A percentile compares a stretch with the other conserved stretches of the same genome.
phyloP scores from a whole-genome alignment of 2,888 invertebrate species.

The Achlya flavicornis region DNA sequence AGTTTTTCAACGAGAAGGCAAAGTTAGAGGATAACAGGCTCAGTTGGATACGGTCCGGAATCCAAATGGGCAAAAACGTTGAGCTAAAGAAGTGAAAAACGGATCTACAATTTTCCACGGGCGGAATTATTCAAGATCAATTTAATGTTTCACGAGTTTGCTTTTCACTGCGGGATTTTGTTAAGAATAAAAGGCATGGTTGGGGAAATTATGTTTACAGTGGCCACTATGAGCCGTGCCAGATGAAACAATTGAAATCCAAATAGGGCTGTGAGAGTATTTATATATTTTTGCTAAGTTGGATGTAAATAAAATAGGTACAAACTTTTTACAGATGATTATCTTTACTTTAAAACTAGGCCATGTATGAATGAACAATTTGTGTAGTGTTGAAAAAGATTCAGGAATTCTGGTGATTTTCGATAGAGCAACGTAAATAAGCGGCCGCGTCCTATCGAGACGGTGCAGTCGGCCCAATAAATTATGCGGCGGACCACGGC shows the following conservation, averaged over 20 bases:
- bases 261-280: background rate
- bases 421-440: constrained; percentile 51
- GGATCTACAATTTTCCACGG: constrained; percentile 63
- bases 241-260: constrained; percentile 6
- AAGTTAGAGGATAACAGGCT: constrained; percentile 78
- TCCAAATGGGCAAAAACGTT: constrained; percentile 74
- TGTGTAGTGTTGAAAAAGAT: background rate
- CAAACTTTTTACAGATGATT: too few species aligned
- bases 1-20: constrained; percentile 77
- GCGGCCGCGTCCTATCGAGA: constrained; percentile 40
- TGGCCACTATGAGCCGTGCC: constrained; percentile 28
- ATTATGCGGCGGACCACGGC: constrained; percentile 74
- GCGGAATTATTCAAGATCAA: constrained; percentile 68
- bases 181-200: constrained; percentile 34
- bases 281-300: background rate
- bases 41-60: constrained; percentile 71
- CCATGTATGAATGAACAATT: background rate
- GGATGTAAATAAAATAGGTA: background rate
- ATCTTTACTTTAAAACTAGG: background rate
- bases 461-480: constrained; percentile 69
- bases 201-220: constrained; percentile 41
- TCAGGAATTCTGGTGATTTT: constrained; percentile 25
- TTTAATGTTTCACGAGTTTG: constrained; percentile 64
- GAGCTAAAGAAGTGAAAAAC: constrained; percentile 71
- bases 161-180: constrained; percentile 44